Conservation (phyloP, 2,797 vertebrate species). For the Neosilurus mollespiculum region DNA sequence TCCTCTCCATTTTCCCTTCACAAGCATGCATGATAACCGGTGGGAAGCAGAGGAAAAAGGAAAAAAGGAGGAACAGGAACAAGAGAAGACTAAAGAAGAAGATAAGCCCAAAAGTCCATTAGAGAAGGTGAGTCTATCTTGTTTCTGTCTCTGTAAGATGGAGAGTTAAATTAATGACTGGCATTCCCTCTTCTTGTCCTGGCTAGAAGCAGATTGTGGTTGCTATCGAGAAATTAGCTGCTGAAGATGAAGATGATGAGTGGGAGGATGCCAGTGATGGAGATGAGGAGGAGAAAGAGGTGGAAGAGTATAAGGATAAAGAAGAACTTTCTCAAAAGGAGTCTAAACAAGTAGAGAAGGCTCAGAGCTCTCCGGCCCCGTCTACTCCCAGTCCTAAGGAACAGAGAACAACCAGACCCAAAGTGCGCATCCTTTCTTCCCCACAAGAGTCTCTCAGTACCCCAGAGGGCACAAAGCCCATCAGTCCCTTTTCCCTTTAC, state of each 20-base stretch:
- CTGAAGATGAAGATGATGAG: slow-evolving; percentile 67
- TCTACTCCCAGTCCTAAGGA: slow-evolving; percentile 64
- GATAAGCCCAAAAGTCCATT: slow-evolving; percentile 53
- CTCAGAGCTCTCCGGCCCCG: background rate
- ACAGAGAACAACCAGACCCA: slow-evolving; percentile 64
- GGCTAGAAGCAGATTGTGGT: slow-evolving; percentile 1
- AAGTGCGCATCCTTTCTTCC: slow-evolving; percentile 68
- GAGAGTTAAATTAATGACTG: background rate
- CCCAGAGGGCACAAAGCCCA: slow-evolving; percentile 66
- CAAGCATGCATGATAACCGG: slow-evolving; percentile 89
- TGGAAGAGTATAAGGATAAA: slow-evolving; percentile 53
- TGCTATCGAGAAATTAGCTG: slow-evolving; percentile 35
- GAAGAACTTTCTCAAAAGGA: slow-evolving; percentile 31
- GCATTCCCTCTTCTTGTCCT: slow-evolving; percentile 15
- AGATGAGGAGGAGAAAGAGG: slow-evolving; percentile 60
- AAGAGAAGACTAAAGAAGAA: slow-evolving; percentile 37
- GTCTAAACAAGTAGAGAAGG: slow-evolving; percentile 36
- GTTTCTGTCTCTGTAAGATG: background rate
- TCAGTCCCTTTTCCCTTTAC: slow-evolving; percentile 79
- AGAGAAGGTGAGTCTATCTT: slow-evolving; percentile 62
- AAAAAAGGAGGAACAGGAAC: slow-evolving; percentile 44
- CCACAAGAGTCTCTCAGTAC: slow-evolving; percentile 56
- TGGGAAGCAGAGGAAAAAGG: slow-evolving; percentile 79
- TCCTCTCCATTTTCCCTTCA: background rate
- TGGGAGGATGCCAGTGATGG: slow-evolving; percentile 72